Percentiles rank a stretch among this genome's conserved stretches.
These are phyloP conservation scores for Brachionus koreanus DNA, from an alignment of 1,140 invertebrate genomes.

Conservation along the genomic window DNA sequence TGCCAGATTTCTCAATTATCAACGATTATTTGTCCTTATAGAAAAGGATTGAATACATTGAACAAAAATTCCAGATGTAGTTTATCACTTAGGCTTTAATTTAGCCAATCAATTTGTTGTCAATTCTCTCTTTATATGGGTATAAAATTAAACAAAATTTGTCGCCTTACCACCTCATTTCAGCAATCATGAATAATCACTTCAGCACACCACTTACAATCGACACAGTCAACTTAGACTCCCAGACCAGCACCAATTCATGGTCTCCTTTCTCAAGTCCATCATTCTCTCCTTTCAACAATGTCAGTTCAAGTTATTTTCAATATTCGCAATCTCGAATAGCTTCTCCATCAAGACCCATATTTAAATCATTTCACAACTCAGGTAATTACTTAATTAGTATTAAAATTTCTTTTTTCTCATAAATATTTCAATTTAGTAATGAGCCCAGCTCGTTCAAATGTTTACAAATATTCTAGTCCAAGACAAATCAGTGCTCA, in stretches of 20 bases:
- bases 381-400: neutral
- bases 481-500: neutral
- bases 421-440: neutral
- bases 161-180: neutral
- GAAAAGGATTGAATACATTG: neutral
- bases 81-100: neutral
- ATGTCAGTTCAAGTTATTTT: neutral
- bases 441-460: neutral
- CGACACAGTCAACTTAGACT: neutral
- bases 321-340: neutral
- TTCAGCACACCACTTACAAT: neutral
- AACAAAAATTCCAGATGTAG: neutral
- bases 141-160: neutral
- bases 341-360: neutral
- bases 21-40: neutral
- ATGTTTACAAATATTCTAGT: neutral
- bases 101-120: neutral
- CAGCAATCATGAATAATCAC: neutral
- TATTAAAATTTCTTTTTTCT: neutral
- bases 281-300: neutral
- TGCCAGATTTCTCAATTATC: neutral
- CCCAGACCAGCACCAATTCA: neutral
- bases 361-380: neutral
- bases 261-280: conserved; percentile 25
- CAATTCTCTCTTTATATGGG: neutral